Base-by-base conservation (phyloP, 2,888 invertebrate species). In the Aproaerema taeniolella region DNA sequence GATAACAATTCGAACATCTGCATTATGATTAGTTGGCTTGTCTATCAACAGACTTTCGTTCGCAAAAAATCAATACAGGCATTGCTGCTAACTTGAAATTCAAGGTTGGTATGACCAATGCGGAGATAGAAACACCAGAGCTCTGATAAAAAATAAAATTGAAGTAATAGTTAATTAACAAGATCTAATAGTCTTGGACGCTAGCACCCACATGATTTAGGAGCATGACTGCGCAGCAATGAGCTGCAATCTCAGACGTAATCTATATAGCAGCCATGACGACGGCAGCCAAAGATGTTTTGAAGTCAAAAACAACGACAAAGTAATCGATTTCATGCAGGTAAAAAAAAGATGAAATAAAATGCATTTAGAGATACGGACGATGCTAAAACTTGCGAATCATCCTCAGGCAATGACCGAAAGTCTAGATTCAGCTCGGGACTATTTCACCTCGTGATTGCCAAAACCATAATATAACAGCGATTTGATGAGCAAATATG, bases 331-430 rank as follows among this genome's bases (percentile, higher is more conserved):
- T 73, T 76, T 71, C 69, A 71, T 72, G 68, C 69, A 71, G 60
- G 50, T 55, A 46, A 51, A 73, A 73, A 75, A 76, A 60, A 47
- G 39, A 51, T n/a, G 54, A 58, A 51, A 48, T 61, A 75, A 75
- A 73, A 63, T 76, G 75, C 78, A 80, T 64, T 71, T 61, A 62
- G 55, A 64, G 58, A 67, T 63, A 66, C 57, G 58, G 55, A 34
- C 54, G 54, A 48, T 47, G 51, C 60, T 59, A 52, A 85, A 80
- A 80, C 52, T 77, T 70, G 77, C 82, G 53, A 79, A 69, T 85
- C 85, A 85, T 83, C 83, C 83, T 81, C 79, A 69, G 80, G 48
- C 81, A 83, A 73, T 73, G 80, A 81, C 75, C 82, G 58, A 57
- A 42, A 60, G 73, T 75, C 81, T 79, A 81, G 79, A 78, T 72